These are phyloP conservation scores for Euthynnus affinis DNA, from an alignment of 2,797 vertebrate species.

Conservation along the genomic window DNA sequence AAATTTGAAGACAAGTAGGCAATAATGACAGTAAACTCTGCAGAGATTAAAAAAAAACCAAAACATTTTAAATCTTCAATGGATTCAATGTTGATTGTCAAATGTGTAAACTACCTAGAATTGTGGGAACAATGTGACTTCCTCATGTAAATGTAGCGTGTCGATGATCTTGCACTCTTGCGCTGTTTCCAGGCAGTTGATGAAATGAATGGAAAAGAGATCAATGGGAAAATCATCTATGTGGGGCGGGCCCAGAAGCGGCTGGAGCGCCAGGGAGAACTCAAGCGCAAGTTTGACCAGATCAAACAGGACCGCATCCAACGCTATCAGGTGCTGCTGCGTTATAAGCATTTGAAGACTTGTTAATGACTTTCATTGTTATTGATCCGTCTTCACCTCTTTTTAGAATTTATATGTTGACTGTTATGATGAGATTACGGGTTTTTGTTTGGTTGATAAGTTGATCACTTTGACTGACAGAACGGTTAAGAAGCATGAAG, in stretches of 20 bases:
- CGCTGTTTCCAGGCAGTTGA: conserved; percentile 89
- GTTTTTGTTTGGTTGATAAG: not conserved
- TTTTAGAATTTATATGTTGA: not conserved
- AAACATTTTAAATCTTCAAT: no score
- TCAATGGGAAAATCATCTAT: conserved; percentile 90
- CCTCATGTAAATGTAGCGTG: not conserved
- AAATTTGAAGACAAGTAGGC: no score
- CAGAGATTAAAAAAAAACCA: no score
- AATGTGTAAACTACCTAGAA: not conserved
- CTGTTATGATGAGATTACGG: not conserved
- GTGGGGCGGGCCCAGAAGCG: conserved; percentile 97
- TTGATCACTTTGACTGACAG: not conserved
- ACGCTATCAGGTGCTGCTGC: conserved; percentile 91
- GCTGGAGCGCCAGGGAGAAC: conserved; percentile 93
- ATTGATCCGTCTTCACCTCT: not conserved
- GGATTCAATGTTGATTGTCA: no score
- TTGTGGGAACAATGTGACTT: not conserved
- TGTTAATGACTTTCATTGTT: not conserved
- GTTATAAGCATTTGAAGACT: not conserved
- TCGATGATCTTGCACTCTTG: not conserved
- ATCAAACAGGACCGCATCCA: conserved; percentile 95
- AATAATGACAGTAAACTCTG: no score
- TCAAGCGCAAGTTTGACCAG: conserved; percentile 95
- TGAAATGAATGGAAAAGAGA: conserved; percentile 95
- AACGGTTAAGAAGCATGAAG: not conserved